Base-by-base conservation (phyloP, 2,888 invertebrate genomes). In the Blastobasis adustella region DNA sequence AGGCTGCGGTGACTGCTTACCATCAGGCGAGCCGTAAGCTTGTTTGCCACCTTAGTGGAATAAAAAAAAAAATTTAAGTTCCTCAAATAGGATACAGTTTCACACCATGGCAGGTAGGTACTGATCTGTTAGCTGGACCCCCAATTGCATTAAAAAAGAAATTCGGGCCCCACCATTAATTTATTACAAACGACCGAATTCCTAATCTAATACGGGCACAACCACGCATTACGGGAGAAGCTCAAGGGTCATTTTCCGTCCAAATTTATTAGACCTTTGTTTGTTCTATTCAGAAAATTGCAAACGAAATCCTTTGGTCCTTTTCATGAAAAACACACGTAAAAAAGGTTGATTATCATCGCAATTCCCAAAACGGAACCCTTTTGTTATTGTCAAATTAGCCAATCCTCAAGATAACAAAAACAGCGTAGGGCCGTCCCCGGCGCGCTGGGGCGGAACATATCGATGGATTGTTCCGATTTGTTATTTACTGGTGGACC, bases 341-440 rank as follows among this genome's bases (percentile, higher is more conserved):
- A 45, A 78, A 82, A 81, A 79, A 76, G 67, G 74, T 79, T 83
- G 85, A 87, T 87, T 82, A 80, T 73, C 74, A 83, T 83, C 61
- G 71, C 76, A 80, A 80, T 79, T 79, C 83, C 85, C 84, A 65
- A 63, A 72, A 71, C 79, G 79, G 77, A 79, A 67, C 76, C 81
- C 83, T 82, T 85, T 88, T 88, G 88, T 87, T 87, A 82, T 86
- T 87, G 85, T 84, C 88, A 88, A 88, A 88, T 88, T 88, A 88
- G 84, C 77, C 88, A 83, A 85, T 88, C 83, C 88, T 87, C 88
- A 88, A 88, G 88, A 88, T 88, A 88, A 87, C 87, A 88, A 86
- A 85, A 86, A 85, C 82, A 84, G 71, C 23, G 23, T 23, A 23
- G 23, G 23, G 23, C 23, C 23, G 23, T 23, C 23, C 23, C 23